A percentile compares a stretch with the other conserved stretches of the same genome.
Conservation (phyloP, 2,113 vertebrate genomes). For the Gallinago undulata region DNA sequence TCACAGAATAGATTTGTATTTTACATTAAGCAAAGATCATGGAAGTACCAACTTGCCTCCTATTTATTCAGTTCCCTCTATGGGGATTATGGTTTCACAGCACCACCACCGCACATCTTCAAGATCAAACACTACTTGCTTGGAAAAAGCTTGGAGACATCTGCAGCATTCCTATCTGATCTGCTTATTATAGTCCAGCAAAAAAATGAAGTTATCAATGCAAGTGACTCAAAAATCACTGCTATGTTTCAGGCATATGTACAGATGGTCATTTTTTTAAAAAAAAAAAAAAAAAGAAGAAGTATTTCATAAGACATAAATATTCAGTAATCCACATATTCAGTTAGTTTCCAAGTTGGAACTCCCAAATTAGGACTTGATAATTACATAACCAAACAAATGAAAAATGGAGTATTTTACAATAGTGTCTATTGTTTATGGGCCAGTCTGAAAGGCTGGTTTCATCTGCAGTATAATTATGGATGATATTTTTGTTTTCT, state of each 20-base stretch:
- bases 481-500: not conserved
- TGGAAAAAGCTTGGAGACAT: not conserved
- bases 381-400: not conserved
- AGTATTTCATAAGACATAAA: not conserved
- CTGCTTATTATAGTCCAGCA: not conserved
- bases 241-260: not conserved
- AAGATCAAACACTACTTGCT: not conserved
- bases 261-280: not conserved
- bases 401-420: not conserved
- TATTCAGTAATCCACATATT: not conserved
- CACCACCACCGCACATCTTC: not conserved
- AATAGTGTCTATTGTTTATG: not conserved
- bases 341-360: not conserved
- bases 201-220: not conserved
- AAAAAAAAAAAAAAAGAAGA: not conserved
- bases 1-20: not conserved
- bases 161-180: not conserved
- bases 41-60: not conserved
- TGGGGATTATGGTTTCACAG: not conserved
- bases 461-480: not conserved
- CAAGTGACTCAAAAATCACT: not conserved
- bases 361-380: not conserved
- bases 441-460: not conserved
- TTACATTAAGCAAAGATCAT: not conserved
- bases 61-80: not conserved